These are phyloP conservation scores for Melanerpes aurifrons DNA, from an alignment of 2,113 vertebrate species.

Conservation along the genomic window DNA sequence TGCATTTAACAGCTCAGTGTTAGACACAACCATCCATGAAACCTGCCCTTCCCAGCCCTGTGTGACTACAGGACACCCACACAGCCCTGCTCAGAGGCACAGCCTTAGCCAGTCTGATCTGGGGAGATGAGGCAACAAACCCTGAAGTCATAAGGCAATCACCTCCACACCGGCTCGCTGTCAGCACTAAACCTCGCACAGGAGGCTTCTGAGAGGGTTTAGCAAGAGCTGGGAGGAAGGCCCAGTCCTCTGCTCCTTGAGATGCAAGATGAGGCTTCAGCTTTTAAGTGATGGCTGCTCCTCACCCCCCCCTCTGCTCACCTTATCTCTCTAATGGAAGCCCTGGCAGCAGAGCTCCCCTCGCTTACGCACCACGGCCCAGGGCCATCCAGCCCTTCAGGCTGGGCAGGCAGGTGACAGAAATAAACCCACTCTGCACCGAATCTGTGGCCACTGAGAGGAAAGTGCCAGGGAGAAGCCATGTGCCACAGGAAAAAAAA, in stretches of 20 bases:
- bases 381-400: neutral
- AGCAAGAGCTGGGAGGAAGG: neutral
- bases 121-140: neutral
- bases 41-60: constrained; percentile 22
- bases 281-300: neutral
- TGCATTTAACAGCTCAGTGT: neutral
- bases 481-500: neutral
- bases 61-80: constrained; percentile 17
- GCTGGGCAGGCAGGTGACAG: constrained; percentile 5
- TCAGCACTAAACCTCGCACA: constrained; percentile 28
- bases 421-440: neutral
- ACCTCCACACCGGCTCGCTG: neutral
- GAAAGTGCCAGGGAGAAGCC: neutral
- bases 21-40: neutral
- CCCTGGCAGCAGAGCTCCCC: neutral
- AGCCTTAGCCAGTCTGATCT: neutral
- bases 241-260: neutral
- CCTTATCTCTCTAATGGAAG: constrained; percentile 30
- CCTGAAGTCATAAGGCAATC: neutral
- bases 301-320: neutral
- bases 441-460: neutral
- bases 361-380: neutral
- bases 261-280: neutral
- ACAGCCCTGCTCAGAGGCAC: neutral
- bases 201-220: neutral